Conservation (phyloP, 2,797 vertebrate genomes). For the Psittacula derbiana region DNA sequence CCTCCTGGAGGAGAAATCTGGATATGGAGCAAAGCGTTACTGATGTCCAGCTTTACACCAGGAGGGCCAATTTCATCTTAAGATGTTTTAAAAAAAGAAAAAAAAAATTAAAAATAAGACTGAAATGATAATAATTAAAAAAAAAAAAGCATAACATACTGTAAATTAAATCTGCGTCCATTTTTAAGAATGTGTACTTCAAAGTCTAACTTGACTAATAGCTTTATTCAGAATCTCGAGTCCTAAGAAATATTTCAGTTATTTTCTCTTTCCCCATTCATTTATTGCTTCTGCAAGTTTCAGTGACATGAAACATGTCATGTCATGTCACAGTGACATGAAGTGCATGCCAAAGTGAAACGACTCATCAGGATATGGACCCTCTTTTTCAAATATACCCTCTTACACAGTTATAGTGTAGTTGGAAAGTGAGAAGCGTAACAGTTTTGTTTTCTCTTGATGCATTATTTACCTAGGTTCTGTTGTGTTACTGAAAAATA, state of each 20-base stretch:
- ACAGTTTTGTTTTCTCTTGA: not conserved
- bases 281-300: not conserved
- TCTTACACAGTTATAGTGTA: not conserved
- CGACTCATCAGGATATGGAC: not conserved
- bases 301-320: not conserved
- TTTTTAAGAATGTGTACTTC: rapidly evolving
- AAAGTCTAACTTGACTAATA: not conserved
- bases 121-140: not conserved
- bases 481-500: not conserved
- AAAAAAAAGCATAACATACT: not conserved
- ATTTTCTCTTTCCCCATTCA: not conserved
- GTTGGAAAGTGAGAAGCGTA: not conserved
- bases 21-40: slow-evolving; percentile 35
- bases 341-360: not conserved
- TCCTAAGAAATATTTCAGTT: not conserved
- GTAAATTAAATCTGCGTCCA: not conserved
- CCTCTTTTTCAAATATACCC: not conserved
- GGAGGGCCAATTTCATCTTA: slow-evolving; percentile 66
- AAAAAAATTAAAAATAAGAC: not conserved
- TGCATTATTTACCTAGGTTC: not conserved
- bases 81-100: not conserved
- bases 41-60: slow-evolving; percentile 35
- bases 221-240: not conserved
- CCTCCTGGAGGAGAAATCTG: slow-evolving; percentile 18
- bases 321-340: not conserved